phyloP scores from a whole-genome alignment of 2,797 vertebrate genomes.

The Mormyrus hasselquistii region DNA sequence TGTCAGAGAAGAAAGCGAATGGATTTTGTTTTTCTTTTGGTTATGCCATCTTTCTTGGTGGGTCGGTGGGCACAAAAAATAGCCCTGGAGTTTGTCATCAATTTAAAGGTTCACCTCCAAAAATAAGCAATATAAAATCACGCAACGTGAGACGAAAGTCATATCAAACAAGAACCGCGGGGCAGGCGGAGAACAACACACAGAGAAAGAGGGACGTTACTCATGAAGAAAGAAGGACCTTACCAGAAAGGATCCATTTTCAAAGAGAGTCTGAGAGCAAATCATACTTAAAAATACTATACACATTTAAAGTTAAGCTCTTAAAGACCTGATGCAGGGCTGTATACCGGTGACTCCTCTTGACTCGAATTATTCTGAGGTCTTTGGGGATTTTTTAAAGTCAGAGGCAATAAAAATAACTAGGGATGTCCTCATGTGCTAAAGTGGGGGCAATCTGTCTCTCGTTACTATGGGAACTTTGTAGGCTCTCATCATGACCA shows the following conservation, averaged over 20 bases:
- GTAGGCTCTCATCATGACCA: constrained; percentile 30
- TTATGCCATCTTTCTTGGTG: neutral
- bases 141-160: constrained; percentile 3
- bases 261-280: constrained; percentile 33
- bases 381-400: constrained; percentile 21
- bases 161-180: constrained; percentile 9
- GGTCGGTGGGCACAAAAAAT: neutral
- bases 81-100: neutral
- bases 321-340: constrained; percentile 31
- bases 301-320: constrained; percentile 20
- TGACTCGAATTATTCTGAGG: constrained; percentile 31
- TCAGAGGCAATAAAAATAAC: constrained; percentile 33
- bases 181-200: constrained; percentile 10
- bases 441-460: constrained; percentile 28
- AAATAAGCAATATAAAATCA: neutral
- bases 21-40: neutral
- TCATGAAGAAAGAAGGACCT: neutral
- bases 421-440: constrained; percentile 12
- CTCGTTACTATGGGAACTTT: constrained; percentile 29
- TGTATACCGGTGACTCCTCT: constrained; percentile 17
- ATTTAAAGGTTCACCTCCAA: constrained; percentile 8
- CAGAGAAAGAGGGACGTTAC: constrained; percentile 22
- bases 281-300: constrained; percentile 25
- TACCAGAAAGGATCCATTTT: constrained; percentile 27
- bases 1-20: neutral